Evolutionary conservation across 2,113 vertebrate species (phyloP).

Genomic region (Chloebia gouldiae): DNA sequence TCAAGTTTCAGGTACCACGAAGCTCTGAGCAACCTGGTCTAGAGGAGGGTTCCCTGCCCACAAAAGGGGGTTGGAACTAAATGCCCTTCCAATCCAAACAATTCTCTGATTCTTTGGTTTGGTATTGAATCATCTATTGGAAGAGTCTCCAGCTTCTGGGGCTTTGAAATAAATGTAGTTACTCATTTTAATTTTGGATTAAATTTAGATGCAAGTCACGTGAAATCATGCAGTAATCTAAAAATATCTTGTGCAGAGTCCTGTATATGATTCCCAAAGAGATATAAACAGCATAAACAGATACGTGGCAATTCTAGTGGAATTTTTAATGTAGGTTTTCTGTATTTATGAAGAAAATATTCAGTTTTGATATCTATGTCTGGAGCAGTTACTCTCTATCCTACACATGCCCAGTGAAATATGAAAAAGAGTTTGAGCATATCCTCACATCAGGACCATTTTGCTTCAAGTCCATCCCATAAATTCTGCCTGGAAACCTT

Average conservation of each 20-base stretch:
- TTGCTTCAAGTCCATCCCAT: neutral
- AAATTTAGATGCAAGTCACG: constrained; percentile 30
- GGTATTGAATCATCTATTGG: neutral
- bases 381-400: neutral
- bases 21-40: neutral
- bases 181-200: constrained; percentile 24
- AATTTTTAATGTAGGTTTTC: neutral
- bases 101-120: neutral
- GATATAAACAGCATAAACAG: neutral
- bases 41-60: neutral
- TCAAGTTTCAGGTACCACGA: neutral
- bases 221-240: constrained; percentile 42
- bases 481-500: neutral
- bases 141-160: neutral
- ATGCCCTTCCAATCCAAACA: neutral
- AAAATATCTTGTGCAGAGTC: constrained; percentile 4
- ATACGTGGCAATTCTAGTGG: neutral
- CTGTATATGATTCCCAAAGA: neutral
- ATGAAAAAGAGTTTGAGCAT: neutral
- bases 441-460: neutral
- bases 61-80: neutral
- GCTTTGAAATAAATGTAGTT: neutral
- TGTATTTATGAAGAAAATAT: neutral
- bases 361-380: neutral
- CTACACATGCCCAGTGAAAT: neutral